A percentile compares a stretch with the other conserved stretches of the same genome.
Conservation (phyloP, 23 tunicate genomes). For the Clavelina lepadiformis region DNA sequence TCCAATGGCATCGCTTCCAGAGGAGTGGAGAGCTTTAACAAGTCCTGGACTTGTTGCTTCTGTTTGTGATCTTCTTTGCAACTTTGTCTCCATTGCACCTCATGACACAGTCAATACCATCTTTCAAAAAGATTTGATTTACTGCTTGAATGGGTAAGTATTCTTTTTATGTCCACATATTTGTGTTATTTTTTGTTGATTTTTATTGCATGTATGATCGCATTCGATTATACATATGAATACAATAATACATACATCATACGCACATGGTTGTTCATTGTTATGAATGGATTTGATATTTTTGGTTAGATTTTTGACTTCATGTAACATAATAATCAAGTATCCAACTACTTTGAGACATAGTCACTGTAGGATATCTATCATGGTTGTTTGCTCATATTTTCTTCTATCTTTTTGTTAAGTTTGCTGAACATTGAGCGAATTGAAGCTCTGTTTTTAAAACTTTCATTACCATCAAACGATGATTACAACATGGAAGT, state of each 20-base stretch:
- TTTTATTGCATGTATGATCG: no score
- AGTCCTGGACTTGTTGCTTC: slow-evolving; percentile 43
- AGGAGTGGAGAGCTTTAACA: slow-evolving; percentile 47
- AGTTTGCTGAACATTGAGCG: slow-evolving; percentile 30
- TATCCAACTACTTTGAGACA: no score
- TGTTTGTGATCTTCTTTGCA: slow-evolving; percentile 36
- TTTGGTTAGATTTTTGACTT: no score
- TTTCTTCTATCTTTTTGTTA: no score
- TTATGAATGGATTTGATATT: no score
- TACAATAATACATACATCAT: no score
- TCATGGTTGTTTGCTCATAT: no score
- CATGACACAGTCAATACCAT: slow-evolving; percentile 24
- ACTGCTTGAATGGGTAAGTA: slow-evolving; percentile 24
- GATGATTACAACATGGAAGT: background rate
- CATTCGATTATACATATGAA: no score
- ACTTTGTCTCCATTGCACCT: slow-evolving; percentile 26
- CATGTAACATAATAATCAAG: no score
- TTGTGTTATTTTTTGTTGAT: no score
- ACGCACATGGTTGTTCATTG: no score
- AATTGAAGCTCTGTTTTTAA: slow-evolving; percentile 26
- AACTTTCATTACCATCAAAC: slow-evolving; percentile 12
- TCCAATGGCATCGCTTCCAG: slow-evolving; percentile 34
- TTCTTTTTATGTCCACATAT: background rate
- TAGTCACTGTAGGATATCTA: no score
- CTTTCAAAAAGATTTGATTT: slow-evolving; percentile 12